A percentile compares a stretch with the other conserved stretches of the same genome.
Conservation (phyloP, 2,113 vertebrate species). For the Centropus unirufus region DNA sequence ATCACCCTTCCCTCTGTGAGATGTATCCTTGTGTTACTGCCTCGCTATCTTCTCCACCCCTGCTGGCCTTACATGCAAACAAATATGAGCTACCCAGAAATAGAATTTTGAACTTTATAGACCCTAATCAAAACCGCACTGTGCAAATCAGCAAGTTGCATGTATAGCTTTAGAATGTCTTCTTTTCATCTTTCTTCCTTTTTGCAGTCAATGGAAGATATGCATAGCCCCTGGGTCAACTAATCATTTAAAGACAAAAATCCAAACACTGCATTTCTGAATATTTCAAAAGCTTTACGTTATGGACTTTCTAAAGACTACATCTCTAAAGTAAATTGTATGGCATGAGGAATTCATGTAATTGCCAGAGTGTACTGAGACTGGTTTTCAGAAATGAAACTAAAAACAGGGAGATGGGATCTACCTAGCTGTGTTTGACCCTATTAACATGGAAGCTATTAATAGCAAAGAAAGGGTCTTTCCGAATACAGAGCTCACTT, state of each 20-base stretch:
- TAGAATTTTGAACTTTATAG: neutral
- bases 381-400: neutral
- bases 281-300: conserved; percentile 6
- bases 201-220: neutral
- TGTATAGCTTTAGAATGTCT: neutral
- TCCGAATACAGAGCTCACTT: neutral
- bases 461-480: neutral
- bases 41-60: neutral
- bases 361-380: neutral
- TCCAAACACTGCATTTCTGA: neutral
- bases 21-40: neutral
- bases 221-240: neutral
- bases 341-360: neutral
- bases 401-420: neutral
- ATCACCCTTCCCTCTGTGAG: neutral
- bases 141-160: neutral
- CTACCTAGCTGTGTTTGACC: neutral
- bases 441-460: neutral
- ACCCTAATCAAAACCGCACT: neutral
- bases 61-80: neutral
- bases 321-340: neutral
- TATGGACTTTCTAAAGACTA: neutral
- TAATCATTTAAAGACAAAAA: neutral
- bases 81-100: neutral
- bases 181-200: neutral